Evolutionary conservation across 2,797 vertebrate species (phyloP), one percentile per base, ranked within the genome.

Genomic region (Eospalax fontanierii): DNA sequence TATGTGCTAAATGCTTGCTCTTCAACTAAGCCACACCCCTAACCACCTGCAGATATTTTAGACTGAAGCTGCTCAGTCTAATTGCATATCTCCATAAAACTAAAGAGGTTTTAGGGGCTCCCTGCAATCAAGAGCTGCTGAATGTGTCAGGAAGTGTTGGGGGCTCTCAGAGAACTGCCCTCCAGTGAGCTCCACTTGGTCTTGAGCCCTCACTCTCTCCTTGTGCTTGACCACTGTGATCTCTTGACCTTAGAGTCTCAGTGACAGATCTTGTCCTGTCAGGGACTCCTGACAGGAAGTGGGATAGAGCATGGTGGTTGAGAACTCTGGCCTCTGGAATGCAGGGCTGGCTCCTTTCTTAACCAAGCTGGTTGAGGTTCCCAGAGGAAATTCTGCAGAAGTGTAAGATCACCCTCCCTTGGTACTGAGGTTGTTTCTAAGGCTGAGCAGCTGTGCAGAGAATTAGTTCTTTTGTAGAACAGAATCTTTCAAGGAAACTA

Each of bases 401-500:
- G 66, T 5, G 7, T n/a, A n/a, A 59, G 63, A 61, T 61, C 46
- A 14, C 57, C 61, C 35, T 46, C 83, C 76, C 83, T 70, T 2
- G 4, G 40, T 73, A 65, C 80, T n/a, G 35, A 54, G 87, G 89
- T 59, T 3, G 0, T 93, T 96, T 96, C 70, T 90, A 89, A 95
- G 94, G 91, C 89, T 87, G 93, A 96, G 90, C 97, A 97, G 97
- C 96, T 97, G 96, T 66, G 91, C 81, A 94, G 95, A 95, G 94
- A 97, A 96, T 96, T 88, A 82, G 75, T 84, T 94, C 84, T 96
- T 96, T 71, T 93, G 87, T 87, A 86, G 87, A 95, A 70, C 54
- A 96, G 86, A 94, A 96, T 96, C 92, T 80, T 97, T 96, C 87
- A 95, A 95, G 0, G 94, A 96, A 87, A 96, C 96, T 95, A 95